Evolutionary conservation across 2,888 invertebrate species (phyloP), one percentile per base, ranked within the genome.

Genomic region (Thyatira batis): DNA sequence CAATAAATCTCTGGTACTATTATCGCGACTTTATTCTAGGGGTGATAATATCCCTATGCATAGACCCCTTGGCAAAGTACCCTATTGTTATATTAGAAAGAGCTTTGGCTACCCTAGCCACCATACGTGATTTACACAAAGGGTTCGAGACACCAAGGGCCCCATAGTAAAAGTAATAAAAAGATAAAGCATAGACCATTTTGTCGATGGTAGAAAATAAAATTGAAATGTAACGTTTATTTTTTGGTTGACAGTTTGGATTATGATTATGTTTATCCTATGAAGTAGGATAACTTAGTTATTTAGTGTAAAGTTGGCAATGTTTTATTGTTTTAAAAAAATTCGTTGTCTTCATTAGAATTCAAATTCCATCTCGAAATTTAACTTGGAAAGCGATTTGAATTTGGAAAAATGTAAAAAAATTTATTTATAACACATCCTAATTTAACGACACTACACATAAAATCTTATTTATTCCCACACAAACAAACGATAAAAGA

Each of bases 51-150:
- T 39, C 39, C 39, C 39, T 39, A 39, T 8, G 39, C 39, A 17
- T 54, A 65, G 67, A 67, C 67, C 69, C 71, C 76, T 70, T 65
- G 71, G 66, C 69, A 67, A 39, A 61, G 68, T 61, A 58, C 67
- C 66, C 59, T 45, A 64, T 84, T 83, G 82, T 85, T 73, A 56
- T 58, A 58, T 46, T 52, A 60, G 55, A 72, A 80, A 82, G 81
- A 80, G 73, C 66, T 80, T 17, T 17, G 39, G 39, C 39, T 39
- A 39, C 39, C 39, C 39, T 39, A 39, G 13, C 73, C 76, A 77
- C 79, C 73, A 69, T 76, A 86, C 89, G 89, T 89, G 89, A 82
- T 76, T 58, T 63, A 56, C 54, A 89, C 88, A 90, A 89, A 87
- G 86, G 89, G 84, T 81, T 80, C 73, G 66, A 61, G 56, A 53